phyloP scores from a whole-genome alignment of 2,888 invertebrate species.

The Tetragonisca angustula region DNA sequence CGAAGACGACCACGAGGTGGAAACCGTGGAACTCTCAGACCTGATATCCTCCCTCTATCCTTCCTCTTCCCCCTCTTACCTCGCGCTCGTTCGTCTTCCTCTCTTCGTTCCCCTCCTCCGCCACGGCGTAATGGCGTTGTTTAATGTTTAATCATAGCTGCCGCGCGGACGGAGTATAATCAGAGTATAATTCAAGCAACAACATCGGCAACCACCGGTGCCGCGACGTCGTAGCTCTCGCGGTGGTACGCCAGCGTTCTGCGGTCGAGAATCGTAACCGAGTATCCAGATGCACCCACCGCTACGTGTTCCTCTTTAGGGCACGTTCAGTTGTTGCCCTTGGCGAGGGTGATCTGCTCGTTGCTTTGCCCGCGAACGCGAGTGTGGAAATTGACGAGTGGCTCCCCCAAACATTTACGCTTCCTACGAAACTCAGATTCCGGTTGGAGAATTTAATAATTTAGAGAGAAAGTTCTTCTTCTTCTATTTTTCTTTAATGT shows the following conservation, averaged over 20 bases:
- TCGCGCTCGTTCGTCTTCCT: constrained; percentile 27
- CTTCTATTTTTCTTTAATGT: too few relatives aligned
- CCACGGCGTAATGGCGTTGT: constrained; percentile 81
- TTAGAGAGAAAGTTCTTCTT: too few relatives aligned
- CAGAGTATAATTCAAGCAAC: constrained; percentile 83
- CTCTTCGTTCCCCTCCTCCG: constrained; percentile 43
- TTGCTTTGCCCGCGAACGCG: too few relatives aligned
- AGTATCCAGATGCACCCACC: constrained; percentile 52
- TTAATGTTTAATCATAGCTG: constrained; percentile 84
- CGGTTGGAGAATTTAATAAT: too few relatives aligned
- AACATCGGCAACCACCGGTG: constrained; percentile 76
- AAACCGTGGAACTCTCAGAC: constrained; percentile 21
- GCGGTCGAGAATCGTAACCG: constrained; percentile 68
- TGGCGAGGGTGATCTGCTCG: neutral
- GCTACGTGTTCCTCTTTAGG: constrained; percentile 79
- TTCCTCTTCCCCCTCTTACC: constrained; percentile 43
- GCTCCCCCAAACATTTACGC: neutral
- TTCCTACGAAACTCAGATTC: too few relatives aligned
- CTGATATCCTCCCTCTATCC: neutral
- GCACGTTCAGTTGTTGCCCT: constrained; percentile 1
- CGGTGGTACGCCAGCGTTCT: constrained; percentile 61
- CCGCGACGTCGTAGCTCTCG: constrained; percentile 48
- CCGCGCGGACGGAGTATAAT: constrained; percentile 80
- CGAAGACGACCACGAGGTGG: constrained; percentile 37
- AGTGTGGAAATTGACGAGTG: neutral